These are phyloP conservation scores for Perithous albicinctus DNA, from an alignment of 2,888 invertebrate species.

Conservation along the genomic window DNA sequence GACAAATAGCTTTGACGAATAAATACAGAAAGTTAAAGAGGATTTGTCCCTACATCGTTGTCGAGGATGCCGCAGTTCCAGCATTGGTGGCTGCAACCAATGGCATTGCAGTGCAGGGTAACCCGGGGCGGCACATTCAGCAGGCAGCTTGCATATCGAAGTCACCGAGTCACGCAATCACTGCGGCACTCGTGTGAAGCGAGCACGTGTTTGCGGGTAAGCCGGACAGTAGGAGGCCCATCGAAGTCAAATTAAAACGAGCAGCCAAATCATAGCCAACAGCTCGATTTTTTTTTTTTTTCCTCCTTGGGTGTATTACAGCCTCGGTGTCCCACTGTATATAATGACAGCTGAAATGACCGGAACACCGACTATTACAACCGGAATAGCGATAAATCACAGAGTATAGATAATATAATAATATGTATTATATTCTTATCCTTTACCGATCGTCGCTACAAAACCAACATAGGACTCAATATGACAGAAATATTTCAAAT, in stretches of 20 bases:
- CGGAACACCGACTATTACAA: constrained; percentile 56
- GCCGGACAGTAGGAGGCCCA: constrained; percentile 65
- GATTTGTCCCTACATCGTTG: background rate
- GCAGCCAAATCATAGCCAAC: constrained; percentile 69
- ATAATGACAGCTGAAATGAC: constrained; percentile 56
- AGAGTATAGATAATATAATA: background rate
- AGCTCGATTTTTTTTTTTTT: constrained; percentile 28
- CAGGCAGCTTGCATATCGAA: constrained; percentile 69
- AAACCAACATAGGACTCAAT: too few relatives aligned
- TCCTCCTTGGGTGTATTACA: constrained; percentile 3
- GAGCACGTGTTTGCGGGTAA: constrained; percentile 79
- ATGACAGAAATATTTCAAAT: too few relatives aligned
- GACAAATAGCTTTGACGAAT: background rate
- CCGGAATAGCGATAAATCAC: constrained; percentile 50
- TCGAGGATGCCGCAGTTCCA: background rate
- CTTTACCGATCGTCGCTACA: background rate
- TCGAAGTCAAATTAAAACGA: constrained; percentile 77
- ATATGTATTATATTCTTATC: constrained; percentile 1
- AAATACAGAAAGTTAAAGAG: background rate
- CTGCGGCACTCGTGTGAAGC: constrained; percentile 80
- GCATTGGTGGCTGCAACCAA: constrained; percentile 5
- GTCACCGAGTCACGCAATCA: constrained; percentile 81
- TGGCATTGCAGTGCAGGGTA: background rate
- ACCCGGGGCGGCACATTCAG: constrained; percentile 43
- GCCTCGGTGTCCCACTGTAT: constrained; percentile 21